Conservation (phyloP, 1,140 invertebrate genomes). For the Drosophila murphyi region DNA sequence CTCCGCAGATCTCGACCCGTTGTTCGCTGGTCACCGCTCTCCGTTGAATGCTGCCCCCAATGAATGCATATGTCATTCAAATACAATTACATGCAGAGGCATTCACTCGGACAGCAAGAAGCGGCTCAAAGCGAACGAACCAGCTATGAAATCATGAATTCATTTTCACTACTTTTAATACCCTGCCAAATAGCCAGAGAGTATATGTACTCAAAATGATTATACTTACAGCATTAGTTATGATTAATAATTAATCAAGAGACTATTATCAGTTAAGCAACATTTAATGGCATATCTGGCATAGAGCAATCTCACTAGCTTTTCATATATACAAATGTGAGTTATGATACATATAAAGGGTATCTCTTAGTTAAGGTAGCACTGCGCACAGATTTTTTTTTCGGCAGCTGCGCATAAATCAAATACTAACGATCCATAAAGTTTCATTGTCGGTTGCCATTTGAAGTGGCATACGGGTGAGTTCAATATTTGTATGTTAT, state of each 20-base stretch:
- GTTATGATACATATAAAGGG: not conserved
- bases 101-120: constrained; percentile 35
- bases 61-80: constrained; percentile 74
- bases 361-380: not conserved
- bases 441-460: constrained; percentile 68
- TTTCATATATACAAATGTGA: no score
- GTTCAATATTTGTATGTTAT: constrained; percentile 70
- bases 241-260: no score
- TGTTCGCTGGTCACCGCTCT: not conserved
- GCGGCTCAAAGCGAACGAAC: constrained; percentile 9
- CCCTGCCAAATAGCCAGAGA: not conserved
- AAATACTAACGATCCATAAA: constrained; percentile 74
- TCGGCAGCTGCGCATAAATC: constrained; percentile 62
- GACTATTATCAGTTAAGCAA: no score
- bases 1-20: not conserved
- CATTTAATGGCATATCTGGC: no score
- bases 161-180: constrained; percentile 24
- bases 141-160: constrained; percentile 48
- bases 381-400: not conserved
- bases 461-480: constrained; percentile 38
- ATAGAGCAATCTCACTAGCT: no score
- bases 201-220: not conserved
- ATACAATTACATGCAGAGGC: constrained; percentile 70
- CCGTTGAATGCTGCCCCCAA: constrained; percentile 3
- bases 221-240: no score